A percentile compares a stretch with the other conserved stretches of the same genome.
Evolutionary conservation across 2,113 vertebrate species (phyloP).

Genomic region (Boleophthalmus pectinirostris): DNA sequence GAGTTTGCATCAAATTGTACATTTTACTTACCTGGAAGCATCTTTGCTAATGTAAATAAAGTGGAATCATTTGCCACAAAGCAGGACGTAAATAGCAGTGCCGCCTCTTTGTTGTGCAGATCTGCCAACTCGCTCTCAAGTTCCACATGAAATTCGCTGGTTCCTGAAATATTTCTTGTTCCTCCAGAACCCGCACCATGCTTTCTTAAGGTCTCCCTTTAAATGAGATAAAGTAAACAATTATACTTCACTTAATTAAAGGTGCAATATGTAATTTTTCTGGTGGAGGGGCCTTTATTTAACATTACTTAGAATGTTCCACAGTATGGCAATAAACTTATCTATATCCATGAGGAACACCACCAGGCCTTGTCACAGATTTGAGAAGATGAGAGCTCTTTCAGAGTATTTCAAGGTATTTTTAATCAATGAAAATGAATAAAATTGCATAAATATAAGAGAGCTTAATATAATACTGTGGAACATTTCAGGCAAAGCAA

Average conservation of each 20-base stretch:
- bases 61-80: conserved; percentile 96
- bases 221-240: background rate
- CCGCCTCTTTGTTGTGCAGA: conserved; percentile 89
- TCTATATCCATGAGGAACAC: too few relatives aligned
- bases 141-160: conserved; percentile 91
- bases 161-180: conserved; percentile 93
- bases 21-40: conserved; percentile 84
- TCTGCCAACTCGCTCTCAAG: conserved; percentile 89
- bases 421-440: too few relatives aligned
- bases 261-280: too few relatives aligned
- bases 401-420: too few relatives aligned
- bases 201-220: conserved; percentile 84
- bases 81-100: conserved; percentile 89
- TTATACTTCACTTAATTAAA: background rate
- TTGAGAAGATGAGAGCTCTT: too few relatives aligned
- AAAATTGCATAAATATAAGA: too few relatives aligned
- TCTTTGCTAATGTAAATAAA: conserved; percentile 90
- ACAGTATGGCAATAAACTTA: too few relatives aligned
- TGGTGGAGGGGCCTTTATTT: too few relatives aligned
- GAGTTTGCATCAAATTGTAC: background rate
- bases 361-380: too few relatives aligned
- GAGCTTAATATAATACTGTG: too few relatives aligned
- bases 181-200: conserved; percentile 93
- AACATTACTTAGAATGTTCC: too few relatives aligned
- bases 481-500: too few relatives aligned